A percentile compares a stretch with the other conserved stretches of the same genome.
Evolutionary conservation across 2,113 vertebrate genomes (phyloP).

Genomic region (Rhagologus leucostigma): DNA sequence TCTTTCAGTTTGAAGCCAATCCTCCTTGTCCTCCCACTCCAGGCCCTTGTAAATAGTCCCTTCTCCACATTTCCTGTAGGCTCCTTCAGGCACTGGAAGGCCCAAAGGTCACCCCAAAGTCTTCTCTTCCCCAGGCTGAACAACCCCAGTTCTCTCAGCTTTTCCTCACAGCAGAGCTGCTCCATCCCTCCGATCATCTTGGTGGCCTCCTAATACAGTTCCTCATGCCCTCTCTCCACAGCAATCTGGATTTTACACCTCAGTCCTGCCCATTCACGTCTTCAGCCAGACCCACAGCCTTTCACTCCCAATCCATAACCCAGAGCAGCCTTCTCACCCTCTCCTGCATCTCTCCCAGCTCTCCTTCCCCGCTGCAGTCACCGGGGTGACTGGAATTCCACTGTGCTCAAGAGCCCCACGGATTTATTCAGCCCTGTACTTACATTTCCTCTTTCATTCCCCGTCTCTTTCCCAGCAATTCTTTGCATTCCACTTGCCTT

Average conservation of each 20-base stretch:
- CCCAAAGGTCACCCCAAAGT: neutral
- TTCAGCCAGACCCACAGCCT: neutral
- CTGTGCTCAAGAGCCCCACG: neutral
- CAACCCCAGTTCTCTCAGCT: neutral
- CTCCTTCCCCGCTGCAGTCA: neutral
- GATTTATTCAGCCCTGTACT: neutral
- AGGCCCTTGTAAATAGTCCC: neutral
- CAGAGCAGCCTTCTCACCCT: neutral
- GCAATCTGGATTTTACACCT: neutral
- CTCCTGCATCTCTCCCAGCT: neutral
- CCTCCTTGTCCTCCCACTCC: neutral
- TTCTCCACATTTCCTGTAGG: no score
- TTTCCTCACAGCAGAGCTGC: neutral
- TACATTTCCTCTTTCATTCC: neutral
- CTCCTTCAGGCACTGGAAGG: neutral
- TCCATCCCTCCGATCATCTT: neutral
- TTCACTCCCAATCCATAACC: neutral
- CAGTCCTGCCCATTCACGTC: neutral
- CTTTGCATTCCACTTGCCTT: constrained; percentile 48
- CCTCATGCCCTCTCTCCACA: neutral
- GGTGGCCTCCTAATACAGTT: neutral
- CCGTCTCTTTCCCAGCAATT: neutral
- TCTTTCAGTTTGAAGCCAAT: neutral
- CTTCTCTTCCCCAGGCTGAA: neutral
- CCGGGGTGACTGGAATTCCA: neutral